Conservation (phyloP, 2,113 vertebrate species). For the Hemibagrus wyckioides region DNA sequence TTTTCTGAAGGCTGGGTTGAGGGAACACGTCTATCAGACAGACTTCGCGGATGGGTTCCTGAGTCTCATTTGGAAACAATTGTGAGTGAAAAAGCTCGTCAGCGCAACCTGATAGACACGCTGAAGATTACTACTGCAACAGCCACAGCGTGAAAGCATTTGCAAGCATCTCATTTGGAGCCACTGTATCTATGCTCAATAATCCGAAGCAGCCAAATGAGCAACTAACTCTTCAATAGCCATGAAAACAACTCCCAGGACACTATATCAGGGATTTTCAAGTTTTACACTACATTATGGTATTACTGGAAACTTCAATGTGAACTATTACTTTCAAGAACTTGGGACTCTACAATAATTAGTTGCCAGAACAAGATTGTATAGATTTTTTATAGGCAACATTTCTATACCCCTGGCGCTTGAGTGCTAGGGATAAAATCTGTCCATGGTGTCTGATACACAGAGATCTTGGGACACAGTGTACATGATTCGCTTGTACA, state of each 20-base stretch:
- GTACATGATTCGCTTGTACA: slow-evolving; percentile 14
- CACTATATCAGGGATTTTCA: not conserved
- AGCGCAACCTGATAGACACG: slow-evolving; percentile 87
- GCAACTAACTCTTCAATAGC: not conserved
- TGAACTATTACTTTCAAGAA: not conserved
- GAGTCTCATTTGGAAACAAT: slow-evolving; percentile 84
- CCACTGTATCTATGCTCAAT: not conserved
- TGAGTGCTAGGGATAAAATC: not conserved
- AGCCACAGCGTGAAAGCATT: slow-evolving; percentile 62
- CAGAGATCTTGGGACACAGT: not conserved
- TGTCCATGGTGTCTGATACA: not conserved
- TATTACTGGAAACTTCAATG: not conserved
- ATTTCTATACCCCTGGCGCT: not conserved
- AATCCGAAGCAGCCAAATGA: not conserved
- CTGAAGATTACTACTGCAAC: slow-evolving; percentile 86
- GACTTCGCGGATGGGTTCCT: slow-evolving; percentile 89
- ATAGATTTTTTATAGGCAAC: slow-evolving; percentile 15
- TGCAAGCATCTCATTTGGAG: not conserved
- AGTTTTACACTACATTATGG: not conserved
- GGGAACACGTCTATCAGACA: slow-evolving; percentile 87
- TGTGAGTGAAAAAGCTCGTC: slow-evolving; percentile 75
- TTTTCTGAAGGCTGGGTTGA: slow-evolving; percentile 86
- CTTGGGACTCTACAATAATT: not conserved
- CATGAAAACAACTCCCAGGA: slow-evolving; percentile 1
- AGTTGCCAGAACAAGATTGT: not conserved